These are phyloP conservation scores for Caenorhabditis inopinata DNA, from an alignment of 1,140 invertebrate genomes.

Conservation along the genomic window DNA sequence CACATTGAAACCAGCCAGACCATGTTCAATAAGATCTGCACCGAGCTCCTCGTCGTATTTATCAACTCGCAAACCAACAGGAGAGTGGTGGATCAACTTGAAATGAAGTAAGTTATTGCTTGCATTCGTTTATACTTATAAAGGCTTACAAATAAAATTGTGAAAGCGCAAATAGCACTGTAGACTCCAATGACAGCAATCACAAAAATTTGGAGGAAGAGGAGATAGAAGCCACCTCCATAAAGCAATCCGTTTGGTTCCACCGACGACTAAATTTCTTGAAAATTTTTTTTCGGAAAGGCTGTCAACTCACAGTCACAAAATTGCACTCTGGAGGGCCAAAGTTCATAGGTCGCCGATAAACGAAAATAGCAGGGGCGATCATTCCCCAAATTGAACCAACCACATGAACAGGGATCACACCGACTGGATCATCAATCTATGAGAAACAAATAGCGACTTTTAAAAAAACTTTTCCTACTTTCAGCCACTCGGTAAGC, in stretches of 20 bases:
- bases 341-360: conserved; percentile 17
- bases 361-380: conserved; percentile 64
- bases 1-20: conserved; percentile 69
- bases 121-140: not conserved
- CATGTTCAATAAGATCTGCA: conserved; percentile 83
- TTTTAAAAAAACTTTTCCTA: not conserved
- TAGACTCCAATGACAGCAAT: conserved; percentile 41
- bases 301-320: not conserved
- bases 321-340: not conserved
- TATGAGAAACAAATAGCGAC: not conserved
- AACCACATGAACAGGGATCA: conserved; percentile 67
- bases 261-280: conserved; percentile 30
- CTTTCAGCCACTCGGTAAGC: conserved; percentile 60
- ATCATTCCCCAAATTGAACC: conserved; percentile 67
- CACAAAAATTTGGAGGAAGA: conserved; percentile 32
- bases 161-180: conserved; percentile 32
- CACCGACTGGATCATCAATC: conserved; percentile 68
- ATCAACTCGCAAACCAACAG: conserved; percentile 78
- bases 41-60: conserved; percentile 81
- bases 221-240: conserved; percentile 47
- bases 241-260: conserved; percentile 53
- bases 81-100: conserved; percentile 75
- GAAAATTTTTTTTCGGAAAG: not conserved
- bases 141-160: conserved; percentile 50
- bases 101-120: not conserved